These are phyloP conservation scores for Archips crataeganus DNA, from an alignment of 2,888 invertebrate genomes.

Conservation along the genomic window DNA sequence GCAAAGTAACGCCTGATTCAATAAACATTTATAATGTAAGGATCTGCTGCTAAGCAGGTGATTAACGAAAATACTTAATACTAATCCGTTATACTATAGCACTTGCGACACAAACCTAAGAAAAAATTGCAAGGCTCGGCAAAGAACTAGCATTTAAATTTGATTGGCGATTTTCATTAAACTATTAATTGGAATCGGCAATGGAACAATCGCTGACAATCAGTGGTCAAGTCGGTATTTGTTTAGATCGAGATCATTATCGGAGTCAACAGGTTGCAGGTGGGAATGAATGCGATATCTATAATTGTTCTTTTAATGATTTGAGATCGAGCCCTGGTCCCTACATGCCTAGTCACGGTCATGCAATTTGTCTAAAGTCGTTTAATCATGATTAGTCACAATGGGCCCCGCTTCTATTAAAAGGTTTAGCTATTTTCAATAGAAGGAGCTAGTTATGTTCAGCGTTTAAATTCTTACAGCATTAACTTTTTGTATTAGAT, in stretches of 20 bases:
- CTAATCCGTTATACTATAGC: background rate
- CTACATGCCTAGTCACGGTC: conserved; percentile 84
- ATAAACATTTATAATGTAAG: conserved; percentile 9
- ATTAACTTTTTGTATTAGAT: conserved; percentile 42
- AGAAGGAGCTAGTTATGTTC: conserved; percentile 65
- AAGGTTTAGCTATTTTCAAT: conserved; percentile 75
- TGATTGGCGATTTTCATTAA: conserved; percentile 23
- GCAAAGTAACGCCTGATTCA: no score
- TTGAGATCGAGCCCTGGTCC: conserved; percentile 75
- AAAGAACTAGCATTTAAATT: background rate
- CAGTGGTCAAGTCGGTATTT: conserved; percentile 72
- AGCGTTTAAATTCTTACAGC: conserved; percentile 44
- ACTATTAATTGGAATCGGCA: conserved; percentile 38
- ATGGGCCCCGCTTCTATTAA: conserved; percentile 80
- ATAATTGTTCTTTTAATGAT: conserved; percentile 86
- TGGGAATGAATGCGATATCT: conserved; percentile 80
- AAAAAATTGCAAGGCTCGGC: background rate
- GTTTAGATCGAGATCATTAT: conserved; percentile 82
- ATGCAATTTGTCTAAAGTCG: conserved; percentile 86
- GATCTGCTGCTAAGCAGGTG: conserved; percentile 1
- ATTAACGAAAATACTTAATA: background rate
- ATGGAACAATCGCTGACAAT: conserved; percentile 56
- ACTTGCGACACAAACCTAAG: background rate
- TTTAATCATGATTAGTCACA: conserved; percentile 86
- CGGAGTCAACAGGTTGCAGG: conserved; percentile 80